Conservation (phyloP, 2,113 vertebrate species). For the Hymenochirus boettgeri region DNA sequence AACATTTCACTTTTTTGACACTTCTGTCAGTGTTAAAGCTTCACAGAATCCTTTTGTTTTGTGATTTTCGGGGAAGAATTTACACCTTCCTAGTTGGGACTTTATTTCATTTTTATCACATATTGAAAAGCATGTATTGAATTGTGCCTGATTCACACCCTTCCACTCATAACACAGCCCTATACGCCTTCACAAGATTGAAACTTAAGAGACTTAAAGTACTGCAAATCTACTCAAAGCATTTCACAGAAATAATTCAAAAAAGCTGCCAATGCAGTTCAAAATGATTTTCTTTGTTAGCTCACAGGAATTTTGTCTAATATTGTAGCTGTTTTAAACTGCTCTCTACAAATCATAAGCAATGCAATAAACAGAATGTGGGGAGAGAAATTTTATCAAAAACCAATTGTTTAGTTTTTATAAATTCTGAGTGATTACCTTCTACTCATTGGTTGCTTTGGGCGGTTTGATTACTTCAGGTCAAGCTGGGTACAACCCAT, state of each 20-base stretch:
- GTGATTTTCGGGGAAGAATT: not conserved
- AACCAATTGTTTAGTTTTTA: not conserved
- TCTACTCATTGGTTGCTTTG: not conserved
- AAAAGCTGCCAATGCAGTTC: not conserved
- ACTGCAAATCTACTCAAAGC: not conserved
- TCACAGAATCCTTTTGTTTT: not conserved
- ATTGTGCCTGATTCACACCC: not conserved
- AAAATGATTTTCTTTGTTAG: not conserved
- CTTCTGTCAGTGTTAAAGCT: too few relatives aligned
- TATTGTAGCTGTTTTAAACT: not conserved
- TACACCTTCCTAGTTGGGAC: not conserved
- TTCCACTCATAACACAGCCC: not conserved
- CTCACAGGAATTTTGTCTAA: not conserved
- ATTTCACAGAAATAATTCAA: not conserved
- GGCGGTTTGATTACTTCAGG: too few relatives aligned
- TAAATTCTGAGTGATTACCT: not conserved
- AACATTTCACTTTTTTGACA: too few relatives aligned
- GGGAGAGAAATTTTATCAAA: not conserved
- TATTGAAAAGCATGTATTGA: not conserved
- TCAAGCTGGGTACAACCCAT: too few relatives aligned
- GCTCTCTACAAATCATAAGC: not conserved
- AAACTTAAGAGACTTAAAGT: not conserved
- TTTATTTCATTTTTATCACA: not conserved
- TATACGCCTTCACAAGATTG: not conserved
- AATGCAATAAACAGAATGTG: constrained; percentile 1